phyloP scores from a whole-genome alignment of 2,888 invertebrate species.

The Drosophila robusta region DNA sequence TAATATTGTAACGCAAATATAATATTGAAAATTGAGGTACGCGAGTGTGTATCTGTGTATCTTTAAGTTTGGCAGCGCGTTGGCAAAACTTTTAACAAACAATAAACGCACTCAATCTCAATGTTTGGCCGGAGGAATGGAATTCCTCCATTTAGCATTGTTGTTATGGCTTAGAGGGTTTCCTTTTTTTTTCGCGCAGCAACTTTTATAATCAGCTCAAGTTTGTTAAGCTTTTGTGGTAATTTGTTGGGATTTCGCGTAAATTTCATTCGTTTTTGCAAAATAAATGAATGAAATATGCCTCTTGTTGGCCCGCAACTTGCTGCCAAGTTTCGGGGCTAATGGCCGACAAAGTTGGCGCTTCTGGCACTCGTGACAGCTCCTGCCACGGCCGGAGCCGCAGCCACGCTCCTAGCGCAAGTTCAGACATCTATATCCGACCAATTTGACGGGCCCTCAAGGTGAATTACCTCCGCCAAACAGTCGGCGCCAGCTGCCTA shows the following conservation, averaged over 20 bases:
- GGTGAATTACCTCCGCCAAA: slow-evolving; percentile 42
- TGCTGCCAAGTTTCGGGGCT: slow-evolving; percentile 36
- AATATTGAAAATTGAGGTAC: slow-evolving; percentile 19
- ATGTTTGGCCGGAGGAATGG: slow-evolving; percentile 21
- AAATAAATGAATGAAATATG: slow-evolving; percentile 57
- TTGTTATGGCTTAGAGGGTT: slow-evolving; percentile 27
- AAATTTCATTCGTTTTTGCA: slow-evolving; percentile 62
- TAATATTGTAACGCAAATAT: slow-evolving; percentile 50
- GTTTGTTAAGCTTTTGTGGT: slow-evolving; percentile 76
- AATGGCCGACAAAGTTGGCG: slow-evolving; percentile 45
- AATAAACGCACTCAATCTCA: slow-evolving; percentile 44
- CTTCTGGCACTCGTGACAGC: slow-evolving; percentile 36
- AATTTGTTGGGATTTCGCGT: slow-evolving; percentile 74
- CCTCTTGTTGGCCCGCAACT: slow-evolving; percentile 12
- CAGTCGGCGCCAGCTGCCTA: slow-evolving; percentile 17
- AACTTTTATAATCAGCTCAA: slow-evolving; percentile 80
- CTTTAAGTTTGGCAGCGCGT: slow-evolving; percentile 52
- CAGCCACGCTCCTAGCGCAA: slow-evolving; percentile 5
- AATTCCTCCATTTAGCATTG: slow-evolving; percentile 19
- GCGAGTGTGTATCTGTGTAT: slow-evolving; percentile 13
- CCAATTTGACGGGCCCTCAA: slow-evolving; percentile 43
- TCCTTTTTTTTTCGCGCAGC: slow-evolving; percentile 36
- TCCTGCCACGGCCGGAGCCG: not conserved
- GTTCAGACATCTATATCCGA: slow-evolving; percentile 58
- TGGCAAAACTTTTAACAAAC: slow-evolving; percentile 57